Conservation (phyloP, 1,140 invertebrate species). For the Ips nitidus region DNA sequence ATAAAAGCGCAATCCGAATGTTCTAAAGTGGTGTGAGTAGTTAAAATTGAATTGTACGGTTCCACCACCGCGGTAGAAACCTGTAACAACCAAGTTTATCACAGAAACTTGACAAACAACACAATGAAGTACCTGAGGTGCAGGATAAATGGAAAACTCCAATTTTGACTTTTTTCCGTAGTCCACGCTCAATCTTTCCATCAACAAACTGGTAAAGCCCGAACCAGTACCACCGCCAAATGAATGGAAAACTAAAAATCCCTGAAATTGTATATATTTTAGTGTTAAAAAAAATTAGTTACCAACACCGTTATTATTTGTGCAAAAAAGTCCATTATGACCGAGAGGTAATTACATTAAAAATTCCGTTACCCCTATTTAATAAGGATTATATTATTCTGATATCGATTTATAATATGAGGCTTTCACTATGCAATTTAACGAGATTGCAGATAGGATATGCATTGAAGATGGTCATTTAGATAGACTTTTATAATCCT, state of each 20-base stretch:
- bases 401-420: not conserved
- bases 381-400: not conserved
- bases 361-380: not conserved
- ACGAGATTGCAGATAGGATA: not conserved
- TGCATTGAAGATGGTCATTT: no score
- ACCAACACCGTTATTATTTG: not conserved
- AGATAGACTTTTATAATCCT: no score
- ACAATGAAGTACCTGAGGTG: slow-evolving; percentile 68
- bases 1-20: slow-evolving; percentile 83
- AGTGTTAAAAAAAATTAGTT: not conserved
- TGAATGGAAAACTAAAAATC: slow-evolving; percentile 83
- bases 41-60: slow-evolving; percentile 81
- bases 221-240: slow-evolving; percentile 86
- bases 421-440: not conserved
- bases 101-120: not conserved
- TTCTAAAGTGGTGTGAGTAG: slow-evolving; percentile 78
- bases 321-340: not conserved
- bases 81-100: slow-evolving; percentile 44
- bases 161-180: slow-evolving; percentile 82
- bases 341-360: not conserved
- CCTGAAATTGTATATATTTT: slow-evolving; percentile 10
- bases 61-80: slow-evolving; percentile 82
- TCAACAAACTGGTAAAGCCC: slow-evolving; percentile 78
- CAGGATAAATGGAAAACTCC: slow-evolving; percentile 83
- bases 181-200: slow-evolving; percentile 79